Conservation (phyloP, 2,113 vertebrate genomes). For the Microtus pennsylvanicus region DNA sequence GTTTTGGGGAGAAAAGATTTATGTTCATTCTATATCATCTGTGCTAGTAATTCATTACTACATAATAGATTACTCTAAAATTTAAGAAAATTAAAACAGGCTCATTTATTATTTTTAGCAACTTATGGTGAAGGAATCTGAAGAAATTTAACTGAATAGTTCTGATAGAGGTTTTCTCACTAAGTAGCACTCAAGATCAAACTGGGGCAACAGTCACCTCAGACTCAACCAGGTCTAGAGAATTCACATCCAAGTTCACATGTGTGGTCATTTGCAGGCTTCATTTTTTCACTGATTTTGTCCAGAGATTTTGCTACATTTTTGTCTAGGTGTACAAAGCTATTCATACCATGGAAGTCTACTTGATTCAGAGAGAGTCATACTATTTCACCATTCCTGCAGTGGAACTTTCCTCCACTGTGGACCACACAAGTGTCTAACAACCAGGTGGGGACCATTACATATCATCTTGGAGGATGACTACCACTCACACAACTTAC, state of each 20-base stretch:
- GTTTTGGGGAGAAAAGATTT: slow-evolving; percentile 32
- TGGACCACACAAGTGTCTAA: background rate
- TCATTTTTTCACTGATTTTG: background rate
- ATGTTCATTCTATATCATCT: slow-evolving; percentile 42
- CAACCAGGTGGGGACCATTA: background rate
- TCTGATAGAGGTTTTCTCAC: background rate
- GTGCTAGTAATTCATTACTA: slow-evolving; percentile 20
- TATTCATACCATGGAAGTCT: background rate
- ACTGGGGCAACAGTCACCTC: background rate
- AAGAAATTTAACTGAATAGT: background rate
- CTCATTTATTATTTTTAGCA: background rate
- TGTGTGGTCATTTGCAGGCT: background rate
- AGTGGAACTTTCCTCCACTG: background rate
- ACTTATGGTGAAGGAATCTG: background rate
- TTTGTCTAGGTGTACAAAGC: background rate
- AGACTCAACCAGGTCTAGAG: background rate
- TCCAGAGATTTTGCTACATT: background rate
- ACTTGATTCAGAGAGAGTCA: background rate
- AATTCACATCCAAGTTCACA: background rate
- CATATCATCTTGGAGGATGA: background rate
- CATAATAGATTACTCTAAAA: slow-evolving; percentile 31
- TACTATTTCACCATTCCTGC: background rate
- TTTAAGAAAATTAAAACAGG: slow-evolving; percentile 3
- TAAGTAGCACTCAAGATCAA: background rate
- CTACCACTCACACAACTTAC: background rate